Evolutionary conservation across 35 echinoderm and acorn worm species (phyloP).

Genomic region (Patiria miniata): DNA sequence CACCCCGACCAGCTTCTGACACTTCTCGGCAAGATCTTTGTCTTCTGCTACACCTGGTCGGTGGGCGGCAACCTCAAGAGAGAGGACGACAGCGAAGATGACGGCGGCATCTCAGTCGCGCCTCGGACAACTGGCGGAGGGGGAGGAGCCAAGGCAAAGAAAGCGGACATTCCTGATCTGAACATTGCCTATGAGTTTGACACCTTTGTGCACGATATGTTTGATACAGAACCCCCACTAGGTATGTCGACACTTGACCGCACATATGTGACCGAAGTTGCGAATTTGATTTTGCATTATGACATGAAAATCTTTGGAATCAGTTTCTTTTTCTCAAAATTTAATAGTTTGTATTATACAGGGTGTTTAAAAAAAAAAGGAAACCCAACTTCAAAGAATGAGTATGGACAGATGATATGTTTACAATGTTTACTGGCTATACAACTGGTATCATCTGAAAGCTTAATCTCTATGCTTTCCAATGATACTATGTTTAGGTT

Average conservation of each 20-base stretch:
- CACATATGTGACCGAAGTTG: too few relatives aligned
- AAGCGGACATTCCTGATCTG: constrained; percentile 47
- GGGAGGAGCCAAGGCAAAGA: constrained; percentile 52
- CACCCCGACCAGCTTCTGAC: constrained; percentile 75
- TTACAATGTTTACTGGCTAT: not conserved
- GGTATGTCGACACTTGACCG: constrained; percentile 57
- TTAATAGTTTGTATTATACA: too few relatives aligned
- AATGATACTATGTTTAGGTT: too few relatives aligned
- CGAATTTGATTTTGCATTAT: too few relatives aligned
- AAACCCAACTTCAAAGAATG: too few relatives aligned
- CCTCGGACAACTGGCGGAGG: constrained; percentile 30
- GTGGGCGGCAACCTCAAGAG: constrained; percentile 89
- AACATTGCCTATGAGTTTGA: constrained; percentile 99
- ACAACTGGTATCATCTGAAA: too few relatives aligned
- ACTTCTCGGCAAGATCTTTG: constrained; percentile 94
- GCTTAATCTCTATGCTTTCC: too few relatives aligned
- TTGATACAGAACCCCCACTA: constrained; percentile 96
- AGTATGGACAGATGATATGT: too few relatives aligned
- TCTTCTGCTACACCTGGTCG: constrained; percentile 98
- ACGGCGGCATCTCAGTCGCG: constrained; percentile 72
- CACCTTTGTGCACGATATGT: constrained; percentile 90
- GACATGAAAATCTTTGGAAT: too few relatives aligned
- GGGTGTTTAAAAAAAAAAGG: too few relatives aligned
- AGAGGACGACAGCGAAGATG: constrained; percentile 97
- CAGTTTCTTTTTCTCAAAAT: too few relatives aligned